Conservation (phyloP, 2,797 vertebrate genomes). For the Nannoperca australis region DNA sequence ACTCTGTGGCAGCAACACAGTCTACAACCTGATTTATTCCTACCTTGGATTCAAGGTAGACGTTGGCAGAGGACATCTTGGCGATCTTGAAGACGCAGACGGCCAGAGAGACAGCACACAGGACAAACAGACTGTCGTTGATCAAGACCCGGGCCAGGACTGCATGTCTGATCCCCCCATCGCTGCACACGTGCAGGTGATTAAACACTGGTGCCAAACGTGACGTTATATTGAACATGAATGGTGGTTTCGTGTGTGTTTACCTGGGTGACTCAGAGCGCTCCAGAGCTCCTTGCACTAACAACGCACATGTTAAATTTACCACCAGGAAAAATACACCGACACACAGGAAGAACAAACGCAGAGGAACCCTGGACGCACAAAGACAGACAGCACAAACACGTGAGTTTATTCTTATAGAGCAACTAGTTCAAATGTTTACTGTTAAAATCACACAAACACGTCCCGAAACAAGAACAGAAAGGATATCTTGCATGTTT, state of each 20-base stretch:
- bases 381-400: neutral
- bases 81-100: conserved; percentile 94
- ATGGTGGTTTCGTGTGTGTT: neutral
- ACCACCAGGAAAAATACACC: conserved; percentile 92
- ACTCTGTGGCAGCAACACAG: neutral
- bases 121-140: conserved; percentile 94
- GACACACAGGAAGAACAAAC: conserved; percentile 89
- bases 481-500: neutral
- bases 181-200: conserved; percentile 60
- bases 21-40: neutral
- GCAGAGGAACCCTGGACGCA: conserved; percentile 87
- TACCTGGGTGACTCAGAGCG: conserved; percentile 73
- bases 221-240: neutral
- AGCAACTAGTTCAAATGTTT: conserved; percentile 30
- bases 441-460: neutral
- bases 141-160: conserved; percentile 90
- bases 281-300: conserved; percentile 87
- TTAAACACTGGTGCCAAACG: neutral
- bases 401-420: neutral
- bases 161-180: conserved; percentile 85
- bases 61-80: conserved; percentile 96
- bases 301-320: conserved; percentile 92
- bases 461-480: neutral
- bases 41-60: conserved; percentile 98
- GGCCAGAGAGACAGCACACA: conserved; percentile 92